A percentile compares a stretch with the other conserved stretches of the same genome.
These are phyloP conservation scores for Aphidoletes aphidimyza DNA, from an alignment of 2,888 invertebrate species.

Conservation along the genomic window DNA sequence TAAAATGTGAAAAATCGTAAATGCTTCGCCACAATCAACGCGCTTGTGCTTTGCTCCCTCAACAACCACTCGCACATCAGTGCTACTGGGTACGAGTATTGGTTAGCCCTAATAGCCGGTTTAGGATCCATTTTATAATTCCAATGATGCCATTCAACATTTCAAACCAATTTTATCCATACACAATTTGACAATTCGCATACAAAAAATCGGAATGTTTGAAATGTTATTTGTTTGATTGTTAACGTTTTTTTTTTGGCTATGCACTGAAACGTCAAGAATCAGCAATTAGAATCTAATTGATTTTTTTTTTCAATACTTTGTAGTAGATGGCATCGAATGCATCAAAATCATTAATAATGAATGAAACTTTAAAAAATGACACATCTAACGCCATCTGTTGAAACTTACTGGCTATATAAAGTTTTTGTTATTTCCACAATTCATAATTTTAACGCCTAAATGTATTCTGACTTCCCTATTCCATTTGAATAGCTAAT, in stretches of 20 bases:
- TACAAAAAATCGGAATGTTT: neutral
- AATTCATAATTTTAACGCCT: neutral
- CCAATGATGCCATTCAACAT: neutral
- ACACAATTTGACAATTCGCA: neutral
- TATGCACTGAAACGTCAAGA: neutral
- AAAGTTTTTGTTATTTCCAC: neutral
- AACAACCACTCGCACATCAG: neutral
- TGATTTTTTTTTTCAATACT: neutral
- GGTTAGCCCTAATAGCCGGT: slow-evolving; percentile 10
- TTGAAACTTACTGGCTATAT: neutral
- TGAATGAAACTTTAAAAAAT: neutral
- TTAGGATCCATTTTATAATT: neutral
- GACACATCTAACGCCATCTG: neutral
- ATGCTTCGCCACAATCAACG: neutral
- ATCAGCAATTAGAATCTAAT: neutral
- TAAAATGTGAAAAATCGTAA: slow-evolving; percentile 5
- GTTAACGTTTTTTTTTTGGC: neutral
- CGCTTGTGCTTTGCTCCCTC: slow-evolving; percentile 7
- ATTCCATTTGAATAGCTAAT: no score
- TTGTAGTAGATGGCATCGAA: neutral
- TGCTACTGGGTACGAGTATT: neutral
- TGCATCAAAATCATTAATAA: neutral
- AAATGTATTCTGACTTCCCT: neutral
- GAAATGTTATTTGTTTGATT: no score
- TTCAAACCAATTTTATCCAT: neutral